Evolutionary conservation across 2,797 vertebrate species (phyloP).

Genomic region (Phyllotis vaccarum): DNA sequence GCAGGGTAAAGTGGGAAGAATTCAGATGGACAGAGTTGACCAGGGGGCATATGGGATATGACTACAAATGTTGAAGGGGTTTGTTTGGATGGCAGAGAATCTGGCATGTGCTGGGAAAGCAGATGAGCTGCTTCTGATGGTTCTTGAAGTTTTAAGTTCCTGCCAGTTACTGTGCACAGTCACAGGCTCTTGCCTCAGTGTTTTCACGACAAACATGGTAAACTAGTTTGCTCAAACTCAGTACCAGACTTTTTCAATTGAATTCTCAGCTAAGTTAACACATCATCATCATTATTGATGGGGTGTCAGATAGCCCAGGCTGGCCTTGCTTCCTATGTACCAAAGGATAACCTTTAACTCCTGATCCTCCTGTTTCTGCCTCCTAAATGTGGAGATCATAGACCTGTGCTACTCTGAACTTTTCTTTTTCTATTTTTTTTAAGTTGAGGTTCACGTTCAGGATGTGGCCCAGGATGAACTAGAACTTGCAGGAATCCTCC

Average conservation of each 20-base stretch:
- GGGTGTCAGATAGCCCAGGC: neutral
- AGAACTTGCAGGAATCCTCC: neutral
- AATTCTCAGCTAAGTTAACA: conserved; percentile 34
- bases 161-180: neutral
- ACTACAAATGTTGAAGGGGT: conserved; percentile 19
- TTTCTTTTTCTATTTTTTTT: neutral
- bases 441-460: neutral
- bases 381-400: neutral
- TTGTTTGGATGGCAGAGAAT: neutral
- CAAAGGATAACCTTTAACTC: neutral
- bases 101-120: neutral
- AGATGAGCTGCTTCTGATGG: neutral
- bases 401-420: neutral
- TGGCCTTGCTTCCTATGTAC: neutral
- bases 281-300: neutral
- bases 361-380: neutral
- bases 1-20: conserved; percentile 9
- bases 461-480: neutral
- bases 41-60: conserved; percentile 18
- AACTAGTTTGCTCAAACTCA: conserved; percentile 2
- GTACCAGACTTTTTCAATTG: conserved; percentile 18
- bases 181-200: neutral
- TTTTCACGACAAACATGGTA: conserved; percentile 3
- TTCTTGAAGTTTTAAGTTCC: neutral
- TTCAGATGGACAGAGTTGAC: neutral